A percentile compares a stretch with the other conserved stretches of the same genome.
phyloP scores from a whole-genome alignment of 2,113 vertebrate species.

The Athene noctua region DNA sequence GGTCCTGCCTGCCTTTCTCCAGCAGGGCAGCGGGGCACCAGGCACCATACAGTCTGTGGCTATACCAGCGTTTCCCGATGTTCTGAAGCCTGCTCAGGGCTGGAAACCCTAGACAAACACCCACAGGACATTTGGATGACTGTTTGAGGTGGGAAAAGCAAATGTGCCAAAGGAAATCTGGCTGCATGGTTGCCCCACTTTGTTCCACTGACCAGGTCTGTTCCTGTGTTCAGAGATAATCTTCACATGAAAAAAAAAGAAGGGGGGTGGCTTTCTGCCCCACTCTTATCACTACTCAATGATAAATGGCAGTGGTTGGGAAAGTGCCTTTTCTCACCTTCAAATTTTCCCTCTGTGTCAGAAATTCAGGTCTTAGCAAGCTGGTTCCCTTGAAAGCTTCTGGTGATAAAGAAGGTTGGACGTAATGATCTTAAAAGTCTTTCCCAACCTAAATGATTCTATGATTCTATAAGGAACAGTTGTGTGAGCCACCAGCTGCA shows the following conservation, averaged over 20 bases:
- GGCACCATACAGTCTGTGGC: not conserved
- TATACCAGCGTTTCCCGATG: accelerated
- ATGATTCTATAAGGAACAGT: not conserved
- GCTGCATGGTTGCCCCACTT: not conserved
- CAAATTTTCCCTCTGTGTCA: not conserved
- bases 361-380: not conserved
- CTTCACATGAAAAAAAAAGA: not conserved
- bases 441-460: no score
- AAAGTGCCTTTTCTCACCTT: not conserved
- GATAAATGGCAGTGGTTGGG: not conserved
- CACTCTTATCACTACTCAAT: not conserved
- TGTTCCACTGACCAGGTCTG: accelerated
- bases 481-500: not conserved
- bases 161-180: not conserved
- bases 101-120: not conserved
- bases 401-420: not conserved
- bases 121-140: not conserved
- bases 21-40: not conserved
- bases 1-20: not conserved
- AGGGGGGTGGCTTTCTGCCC: not conserved
- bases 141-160: not conserved
- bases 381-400: not conserved
- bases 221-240: not conserved
- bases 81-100: not conserved
- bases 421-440: no score